Conservation (phyloP, 2,888 invertebrate genomes). For the Drosophila monieri region DNA sequence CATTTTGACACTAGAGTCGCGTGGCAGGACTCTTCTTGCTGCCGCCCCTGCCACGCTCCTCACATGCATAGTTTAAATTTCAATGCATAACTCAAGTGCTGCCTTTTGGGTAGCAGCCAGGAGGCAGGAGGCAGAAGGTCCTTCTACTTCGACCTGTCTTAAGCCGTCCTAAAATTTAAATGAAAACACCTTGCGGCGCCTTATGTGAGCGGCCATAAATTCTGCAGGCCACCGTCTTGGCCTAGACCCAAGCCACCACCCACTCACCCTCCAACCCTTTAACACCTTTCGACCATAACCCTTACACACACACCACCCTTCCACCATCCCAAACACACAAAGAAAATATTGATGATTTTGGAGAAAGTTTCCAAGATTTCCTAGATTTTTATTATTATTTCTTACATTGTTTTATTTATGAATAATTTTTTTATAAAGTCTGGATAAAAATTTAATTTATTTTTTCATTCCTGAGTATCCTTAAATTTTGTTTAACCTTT, state of each 20-base stretch:
- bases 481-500: too few relatives aligned
- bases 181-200: conserved; percentile 58
- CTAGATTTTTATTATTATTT: too few relatives aligned
- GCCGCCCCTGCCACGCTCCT: conserved; percentile 1
- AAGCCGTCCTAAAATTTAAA: conserved; percentile 68
- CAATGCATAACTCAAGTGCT: conserved; percentile 62
- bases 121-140: background rate
- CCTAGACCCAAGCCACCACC: background rate
- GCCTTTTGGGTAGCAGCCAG: background rate
- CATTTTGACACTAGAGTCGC: conserved; percentile 18
- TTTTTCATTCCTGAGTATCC: too few relatives aligned
- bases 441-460: too few relatives aligned
- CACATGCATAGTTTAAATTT: conserved; percentile 66
- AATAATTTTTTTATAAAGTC: too few relatives aligned
- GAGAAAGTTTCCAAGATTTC: too few relatives aligned
- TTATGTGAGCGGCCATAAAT: conserved; percentile 53
- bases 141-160: conserved; percentile 39
- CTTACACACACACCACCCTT: background rate
- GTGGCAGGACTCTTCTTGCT: conserved; percentile 4
- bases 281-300: background rate
- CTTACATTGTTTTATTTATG: too few relatives aligned
- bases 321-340: background rate
- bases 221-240: conserved; percentile 18
- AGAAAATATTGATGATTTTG: background rate
- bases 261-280: conserved; percentile 1